phyloP scores from a whole-genome alignment of 2,888 invertebrate species.

The Heliconius aoede region DNA sequence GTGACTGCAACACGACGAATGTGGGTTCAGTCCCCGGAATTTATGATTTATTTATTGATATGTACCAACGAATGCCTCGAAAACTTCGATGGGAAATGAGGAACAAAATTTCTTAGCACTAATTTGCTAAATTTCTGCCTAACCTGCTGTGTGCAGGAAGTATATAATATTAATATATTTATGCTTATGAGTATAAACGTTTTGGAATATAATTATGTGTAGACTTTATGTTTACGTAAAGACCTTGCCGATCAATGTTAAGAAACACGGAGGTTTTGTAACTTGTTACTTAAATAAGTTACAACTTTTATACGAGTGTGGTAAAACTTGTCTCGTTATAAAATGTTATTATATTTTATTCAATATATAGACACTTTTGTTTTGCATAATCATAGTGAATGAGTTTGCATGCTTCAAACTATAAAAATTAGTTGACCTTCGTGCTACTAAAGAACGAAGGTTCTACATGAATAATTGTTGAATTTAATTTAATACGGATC shows the following conservation, averaged over 20 bases:
- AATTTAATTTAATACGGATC: not conserved
- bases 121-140: too few relatives aligned
- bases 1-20: not conserved
- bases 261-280: not conserved
- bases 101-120: too few relatives aligned
- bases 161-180: not conserved
- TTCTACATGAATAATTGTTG: slow-evolving; percentile 1
- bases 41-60: too few relatives aligned
- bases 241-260: slow-evolving; percentile 10
- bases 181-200: not conserved
- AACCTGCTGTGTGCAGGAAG: too few relatives aligned
- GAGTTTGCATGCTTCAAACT: slow-evolving; percentile 8
- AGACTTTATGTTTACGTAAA: not conserved
- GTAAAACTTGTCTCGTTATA: not conserved
- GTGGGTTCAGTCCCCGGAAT: too few relatives aligned
- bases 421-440: not conserved
- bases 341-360: not conserved
- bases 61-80: too few relatives aligned
- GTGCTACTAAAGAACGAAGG: slow-evolving; percentile 6
- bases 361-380: not conserved
- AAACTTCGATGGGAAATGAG: too few relatives aligned
- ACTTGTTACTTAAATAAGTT: slow-evolving; percentile 3
- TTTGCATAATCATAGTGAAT: not conserved
- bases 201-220: not conserved
- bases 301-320: slow-evolving; percentile 1